Evolutionary conservation across 92 coral and sea anemone species (phyloP).

Genomic region (Palythoa heliodiscus): DNA sequence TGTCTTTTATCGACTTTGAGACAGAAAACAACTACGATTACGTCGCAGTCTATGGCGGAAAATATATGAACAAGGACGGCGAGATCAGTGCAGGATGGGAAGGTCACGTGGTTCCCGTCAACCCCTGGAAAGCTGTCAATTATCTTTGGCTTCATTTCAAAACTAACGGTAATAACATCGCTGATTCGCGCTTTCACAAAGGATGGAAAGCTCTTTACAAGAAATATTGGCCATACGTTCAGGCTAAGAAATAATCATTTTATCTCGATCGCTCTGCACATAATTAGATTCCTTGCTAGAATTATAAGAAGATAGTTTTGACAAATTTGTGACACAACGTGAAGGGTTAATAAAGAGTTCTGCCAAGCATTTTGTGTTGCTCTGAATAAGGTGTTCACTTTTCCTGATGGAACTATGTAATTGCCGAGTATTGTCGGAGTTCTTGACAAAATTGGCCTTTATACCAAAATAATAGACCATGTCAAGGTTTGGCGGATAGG

Average conservation of each 20-base stretch:
- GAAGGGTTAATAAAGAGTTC: background rate
- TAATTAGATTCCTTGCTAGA: background rate
- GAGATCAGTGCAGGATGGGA: conserved; percentile 55
- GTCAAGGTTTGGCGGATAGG: too few relatives aligned
- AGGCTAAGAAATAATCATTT: conserved; percentile 18
- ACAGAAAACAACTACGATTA: conserved; percentile 72
- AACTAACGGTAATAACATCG: conserved; percentile 46
- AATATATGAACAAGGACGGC: conserved; percentile 38
- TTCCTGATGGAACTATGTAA: too few relatives aligned
- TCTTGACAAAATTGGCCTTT: too few relatives aligned
- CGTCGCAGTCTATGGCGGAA: conserved; percentile 48
- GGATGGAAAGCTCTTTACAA: conserved; percentile 66
- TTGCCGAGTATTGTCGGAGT: too few relatives aligned
- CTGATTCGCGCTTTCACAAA: conserved; percentile 41
- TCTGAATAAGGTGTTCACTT: too few relatives aligned
- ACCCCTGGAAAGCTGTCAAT: conserved; percentile 42
- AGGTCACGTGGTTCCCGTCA: conserved; percentile 55
- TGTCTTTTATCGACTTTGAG: conserved; percentile 64
- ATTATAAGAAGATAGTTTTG: background rate
- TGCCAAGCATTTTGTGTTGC: too few relatives aligned
- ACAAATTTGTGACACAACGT: background rate
- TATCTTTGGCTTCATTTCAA: conserved; percentile 73
- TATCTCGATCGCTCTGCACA: background rate
- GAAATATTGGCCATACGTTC: conserved; percentile 59
- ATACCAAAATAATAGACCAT: too few relatives aligned